Conservation (phyloP, 2,113 vertebrate species). For the Pelvicachromis taeniatus region DNA sequence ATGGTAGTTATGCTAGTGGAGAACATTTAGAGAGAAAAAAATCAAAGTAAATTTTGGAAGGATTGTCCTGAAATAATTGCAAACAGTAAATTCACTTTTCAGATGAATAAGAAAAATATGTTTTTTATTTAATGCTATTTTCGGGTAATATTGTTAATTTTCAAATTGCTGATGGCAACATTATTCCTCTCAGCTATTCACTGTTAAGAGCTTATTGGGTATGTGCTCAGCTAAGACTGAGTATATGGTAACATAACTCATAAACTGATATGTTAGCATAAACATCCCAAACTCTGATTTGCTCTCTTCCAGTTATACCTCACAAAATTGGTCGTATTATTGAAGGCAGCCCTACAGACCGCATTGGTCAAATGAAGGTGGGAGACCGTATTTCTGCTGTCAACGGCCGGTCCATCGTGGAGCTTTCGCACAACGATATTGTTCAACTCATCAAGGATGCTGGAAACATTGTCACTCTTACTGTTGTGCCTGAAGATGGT, state of each 20-base stretch:
- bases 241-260: background rate
- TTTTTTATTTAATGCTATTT: too few species aligned
- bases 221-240: background rate
- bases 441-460: slow-evolving; percentile 98
- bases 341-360: slow-evolving; percentile 92
- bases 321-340: slow-evolving; percentile 98
- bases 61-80: background rate
- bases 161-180: background rate
- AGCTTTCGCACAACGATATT: slow-evolving; percentile 91
- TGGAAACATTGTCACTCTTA: slow-evolving; percentile 86
- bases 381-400: slow-evolving; percentile 95
- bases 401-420: slow-evolving; percentile 88
- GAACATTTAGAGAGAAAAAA: rapidly evolving
- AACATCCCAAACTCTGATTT: background rate
- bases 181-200: background rate
- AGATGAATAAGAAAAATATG: background rate
- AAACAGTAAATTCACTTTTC: background rate
- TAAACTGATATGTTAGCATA: background rate
- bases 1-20: background rate
- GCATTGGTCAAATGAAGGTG: slow-evolving; percentile 87
- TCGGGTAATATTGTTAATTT: background rate
- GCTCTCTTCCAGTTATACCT: slow-evolving; percentile 82
- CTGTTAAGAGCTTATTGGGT: background rate
- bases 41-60: rapidly evolving
- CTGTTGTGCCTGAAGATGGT: slow-evolving; percentile 93